Base-by-base conservation (phyloP, 1,140 invertebrate species). In the Drosophila sproati region DNA sequence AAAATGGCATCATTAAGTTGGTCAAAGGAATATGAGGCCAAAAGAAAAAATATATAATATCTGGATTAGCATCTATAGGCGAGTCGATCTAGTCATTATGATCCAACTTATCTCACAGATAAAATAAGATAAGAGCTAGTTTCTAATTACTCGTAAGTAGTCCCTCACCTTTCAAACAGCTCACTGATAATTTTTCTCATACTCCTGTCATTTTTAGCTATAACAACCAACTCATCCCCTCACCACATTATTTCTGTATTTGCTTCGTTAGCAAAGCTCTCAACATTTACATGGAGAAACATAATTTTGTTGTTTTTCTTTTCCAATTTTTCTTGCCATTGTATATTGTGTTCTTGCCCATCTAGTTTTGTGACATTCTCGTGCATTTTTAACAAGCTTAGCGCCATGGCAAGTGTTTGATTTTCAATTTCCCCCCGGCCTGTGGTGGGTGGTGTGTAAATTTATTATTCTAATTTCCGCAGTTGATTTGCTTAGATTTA, bases 381-480 rank as follows among this genome's bases (percentile, higher is more conserved):
- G 28, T 70, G 83, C 55, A 83, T 82, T 80, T 61, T 55, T 78
- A 78, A 78, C 70, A 80, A 87, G 71, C 76, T 73, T 62, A 77
- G 43, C 60, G 75, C 45, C 75, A 48, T 60, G 60, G 20, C 67
- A 67, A 79, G 79, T 77, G 73, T 78, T 78, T 69, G 72, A 64
- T 72, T 72, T 76, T 43, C 60, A 55, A 71, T 54, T 54, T 3
- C 12, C 43, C 41, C 3, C 12, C 37, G 12, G 10, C 8, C 3
- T 0, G 20, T 10, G 43, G 43, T 20, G 68, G 12, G n/a, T 12
- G 56, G 37, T 45, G 20, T 7, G 50, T 35, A 80, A 88, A 88
- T 88, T 88, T 89, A 89, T 80, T 88, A 88, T 88, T 88, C 67
- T 89, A 88, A 88, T 88, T 88, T 67, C 28, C 59, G 55, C 59